Evolutionary conservation across 2,888 invertebrate genomes (phyloP).

Genomic region (Parnassius mnemosyne): DNA sequence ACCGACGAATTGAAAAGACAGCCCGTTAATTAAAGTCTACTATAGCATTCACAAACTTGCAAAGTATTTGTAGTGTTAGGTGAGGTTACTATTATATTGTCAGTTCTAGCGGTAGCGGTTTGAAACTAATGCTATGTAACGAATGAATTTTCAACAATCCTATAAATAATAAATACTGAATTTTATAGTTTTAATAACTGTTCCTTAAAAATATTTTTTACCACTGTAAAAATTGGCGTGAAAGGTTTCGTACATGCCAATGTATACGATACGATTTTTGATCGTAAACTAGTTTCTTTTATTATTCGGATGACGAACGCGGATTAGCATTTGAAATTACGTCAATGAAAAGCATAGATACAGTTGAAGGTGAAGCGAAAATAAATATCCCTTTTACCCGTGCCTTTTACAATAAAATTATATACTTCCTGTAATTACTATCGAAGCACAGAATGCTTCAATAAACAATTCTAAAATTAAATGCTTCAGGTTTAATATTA

Average conservation of each 20-base stretch:
- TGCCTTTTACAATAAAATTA: constrained; percentile 9
- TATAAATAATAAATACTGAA: too few species aligned
- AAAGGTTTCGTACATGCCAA: constrained; percentile 2
- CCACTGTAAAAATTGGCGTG: too few species aligned
- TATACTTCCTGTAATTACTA: constrained; percentile 6
- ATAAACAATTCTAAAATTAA: not conserved
- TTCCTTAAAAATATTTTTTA: too few species aligned
- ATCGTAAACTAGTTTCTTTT: constrained; percentile 5
- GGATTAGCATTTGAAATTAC: not conserved
- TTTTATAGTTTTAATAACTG: too few species aligned
- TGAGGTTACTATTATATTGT: constrained; percentile 20
- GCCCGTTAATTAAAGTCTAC: constrained; percentile 20
- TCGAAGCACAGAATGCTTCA: constrained; percentile 1
- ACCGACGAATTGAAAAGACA: constrained; percentile 16
- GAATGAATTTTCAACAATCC: too few species aligned
- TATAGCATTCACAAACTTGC: constrained; percentile 3
- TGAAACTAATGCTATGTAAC: not conserved
- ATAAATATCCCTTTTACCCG: constrained; percentile 8
- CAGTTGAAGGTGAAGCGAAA: constrained; percentile 1
- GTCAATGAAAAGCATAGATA: constrained; percentile 12
- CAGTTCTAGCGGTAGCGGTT: constrained; percentile 6
- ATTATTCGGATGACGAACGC: constrained; percentile 1
- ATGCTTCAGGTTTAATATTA: too few species aligned
- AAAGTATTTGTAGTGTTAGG: constrained; percentile 18
- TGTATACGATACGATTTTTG: constrained; percentile 2